Percentiles rank a stretch among this genome's conserved stretches.
Evolutionary conservation across 2,888 invertebrate genomes (phyloP).

Genomic region (Cerastoderma edule): DNA sequence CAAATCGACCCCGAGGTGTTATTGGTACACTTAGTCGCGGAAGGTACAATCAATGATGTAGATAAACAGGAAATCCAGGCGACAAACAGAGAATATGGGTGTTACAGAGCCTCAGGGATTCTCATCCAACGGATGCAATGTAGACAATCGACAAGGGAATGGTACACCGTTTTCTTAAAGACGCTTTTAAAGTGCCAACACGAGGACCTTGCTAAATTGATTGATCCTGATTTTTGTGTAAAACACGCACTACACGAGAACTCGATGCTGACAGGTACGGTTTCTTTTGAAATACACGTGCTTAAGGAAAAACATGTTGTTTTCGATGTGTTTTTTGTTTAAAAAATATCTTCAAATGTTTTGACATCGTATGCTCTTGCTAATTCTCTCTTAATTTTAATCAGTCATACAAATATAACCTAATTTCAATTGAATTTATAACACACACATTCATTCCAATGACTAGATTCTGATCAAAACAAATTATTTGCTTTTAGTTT

Average conservation of each 20-base stretch:
- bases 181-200: background rate
- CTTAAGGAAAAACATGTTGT: background rate
- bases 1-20: background rate
- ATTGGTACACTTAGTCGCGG: background rate
- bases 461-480: no score
- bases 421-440: no score
- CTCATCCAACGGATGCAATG: constrained; percentile 7
- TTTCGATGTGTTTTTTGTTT: background rate
- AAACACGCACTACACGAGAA: background rate
- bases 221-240: constrained; percentile 15
- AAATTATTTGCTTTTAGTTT: no score
- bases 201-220: background rate
- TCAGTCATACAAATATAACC: no score
- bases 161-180: constrained; percentile 10
- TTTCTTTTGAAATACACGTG: background rate
- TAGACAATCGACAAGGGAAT: background rate
- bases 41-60: background rate
- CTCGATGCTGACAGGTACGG: background rate
- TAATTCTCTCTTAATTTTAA: no score
- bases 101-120: background rate
- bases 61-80: background rate
- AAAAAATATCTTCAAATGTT: no score
- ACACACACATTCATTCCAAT: no score
- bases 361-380: no score
- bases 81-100: background rate